A percentile compares a stretch with the other conserved stretches of the same genome.
Conservation (phyloP, 2,888 invertebrate genomes). For the Dryococelus australis region DNA sequence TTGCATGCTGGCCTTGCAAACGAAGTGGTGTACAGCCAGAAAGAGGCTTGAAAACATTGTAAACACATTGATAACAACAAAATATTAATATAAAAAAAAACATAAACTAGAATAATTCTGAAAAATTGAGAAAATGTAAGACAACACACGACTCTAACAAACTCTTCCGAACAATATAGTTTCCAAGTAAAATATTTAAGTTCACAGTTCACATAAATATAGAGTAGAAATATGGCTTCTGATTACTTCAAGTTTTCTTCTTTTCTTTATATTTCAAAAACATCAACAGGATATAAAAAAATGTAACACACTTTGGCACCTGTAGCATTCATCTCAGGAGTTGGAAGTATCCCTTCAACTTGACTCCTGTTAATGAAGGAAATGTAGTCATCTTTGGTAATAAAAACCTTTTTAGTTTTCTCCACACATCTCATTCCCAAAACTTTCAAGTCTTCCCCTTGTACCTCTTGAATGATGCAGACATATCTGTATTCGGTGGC, state of each 20-base stretch:
- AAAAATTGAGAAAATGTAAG: too few species aligned
- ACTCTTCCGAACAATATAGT: neutral
- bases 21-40: too few species aligned
- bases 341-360: neutral
- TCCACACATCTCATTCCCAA: neutral
- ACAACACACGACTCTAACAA: too few species aligned
- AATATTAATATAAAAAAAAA: too few species aligned
- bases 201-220: neutral
- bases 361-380: neutral
- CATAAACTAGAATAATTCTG: too few species aligned
- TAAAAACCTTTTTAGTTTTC: neutral
- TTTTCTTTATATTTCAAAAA: neutral
- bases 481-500: neutral
- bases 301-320: neutral
- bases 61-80: too few species aligned
- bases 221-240: neutral
- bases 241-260: too few species aligned
- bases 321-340: neutral
- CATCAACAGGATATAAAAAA: neutral
- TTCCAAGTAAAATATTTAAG: neutral
- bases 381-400: neutral
- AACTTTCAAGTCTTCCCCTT: slow-evolving; percentile 2
- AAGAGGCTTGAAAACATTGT: too few species aligned
- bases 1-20: too few species aligned
- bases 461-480: neutral